Evolutionary conservation across 2,888 invertebrate genomes (phyloP), one percentile per base, ranked within the genome.

Genomic region (Platycnemis pennipes): DNA sequence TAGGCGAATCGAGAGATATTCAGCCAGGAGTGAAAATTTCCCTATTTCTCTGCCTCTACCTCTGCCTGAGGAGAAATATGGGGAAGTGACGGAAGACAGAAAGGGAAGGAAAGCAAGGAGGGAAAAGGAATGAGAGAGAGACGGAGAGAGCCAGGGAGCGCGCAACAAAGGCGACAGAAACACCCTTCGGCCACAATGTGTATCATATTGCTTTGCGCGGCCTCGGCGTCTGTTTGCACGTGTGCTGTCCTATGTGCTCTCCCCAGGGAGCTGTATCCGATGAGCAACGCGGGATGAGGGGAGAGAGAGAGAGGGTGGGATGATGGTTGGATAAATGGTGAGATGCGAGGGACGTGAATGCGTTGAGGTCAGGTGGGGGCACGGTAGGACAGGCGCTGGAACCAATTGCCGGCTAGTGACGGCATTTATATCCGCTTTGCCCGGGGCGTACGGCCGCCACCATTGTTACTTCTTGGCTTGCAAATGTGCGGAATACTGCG

Each of bases 401-500:
- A 77, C 77, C 77, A 77, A 77, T 77, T 77, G 77, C 31, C 37
- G 77, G 37, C 37, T 37, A 37, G 31, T 37, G 77, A 77, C 13
- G 31, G 16, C 37, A 77, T 77, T 77, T 77, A 69, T 69, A 77
- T 77, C 26, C 77, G 19, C 53, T 49, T 31, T 13, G 88, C 88
- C 49, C 31, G 1, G 46, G 45, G 53, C 13, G 46, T 11, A 1
- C 46, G 87, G 44, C 31, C n/a, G 16, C 87, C 46, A 42, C 16
- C 44, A 19, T 91, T 56, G 42, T 91, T 91, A 63, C 91, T 91
- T 13, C 44, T 63, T 22, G 63, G 42, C 42, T 56, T 89, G 63
- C 89, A 56, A 89, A 89, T 89, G 89, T 56, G 89, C 56, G 19
- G 91, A 45, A 91, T 91, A 91, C 69, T 91, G 91, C 44, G 91